These are phyloP conservation scores for Griposia aprilina DNA, from an alignment of 2,888 invertebrate genomes.

Conservation along the genomic window DNA sequence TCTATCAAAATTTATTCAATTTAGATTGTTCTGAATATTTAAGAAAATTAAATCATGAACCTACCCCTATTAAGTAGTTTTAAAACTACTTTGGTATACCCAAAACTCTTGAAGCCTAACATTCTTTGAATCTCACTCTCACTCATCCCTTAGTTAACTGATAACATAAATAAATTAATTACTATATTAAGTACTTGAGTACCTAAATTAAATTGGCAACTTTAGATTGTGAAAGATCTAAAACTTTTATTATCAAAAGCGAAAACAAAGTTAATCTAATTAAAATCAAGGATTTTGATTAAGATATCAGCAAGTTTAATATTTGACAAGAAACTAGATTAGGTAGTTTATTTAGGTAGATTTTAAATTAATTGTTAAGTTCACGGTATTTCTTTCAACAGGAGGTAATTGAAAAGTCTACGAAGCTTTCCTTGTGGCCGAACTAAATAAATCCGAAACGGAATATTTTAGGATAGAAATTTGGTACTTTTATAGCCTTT, in stretches of 20 bases:
- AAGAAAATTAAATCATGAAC: slow-evolving; percentile 1
- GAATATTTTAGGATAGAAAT: not conserved
- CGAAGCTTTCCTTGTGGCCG: not conserved
- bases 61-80: not conserved
- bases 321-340: slow-evolving; percentile 38
- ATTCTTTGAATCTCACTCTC: slow-evolving; percentile 15
- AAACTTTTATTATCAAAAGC: slow-evolving; percentile 46
- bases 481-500: too few species aligned
- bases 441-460: not conserved
- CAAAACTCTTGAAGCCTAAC: slow-evolving; percentile 18
- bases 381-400: not conserved
- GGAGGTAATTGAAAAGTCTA: not conserved
- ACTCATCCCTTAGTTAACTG: slow-evolving; percentile 1
- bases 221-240: slow-evolving; percentile 22
- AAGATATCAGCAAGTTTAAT: slow-evolving; percentile 27
- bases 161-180: slow-evolving; percentile 46
- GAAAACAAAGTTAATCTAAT: slow-evolving; percentile 34
- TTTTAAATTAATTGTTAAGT: slow-evolving; percentile 5
- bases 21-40: too few species aligned
- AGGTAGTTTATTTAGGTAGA: slow-evolving; percentile 9
- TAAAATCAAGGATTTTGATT: slow-evolving; percentile 32
- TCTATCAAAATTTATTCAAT: too few species aligned
- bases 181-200: slow-evolving; percentile 36
- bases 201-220: slow-evolving; percentile 30
- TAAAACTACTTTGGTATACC: slow-evolving; percentile 1